Evolutionary conservation across 2,113 vertebrate genomes (phyloP).

Genomic region (Dicaeum eximium): DNA sequence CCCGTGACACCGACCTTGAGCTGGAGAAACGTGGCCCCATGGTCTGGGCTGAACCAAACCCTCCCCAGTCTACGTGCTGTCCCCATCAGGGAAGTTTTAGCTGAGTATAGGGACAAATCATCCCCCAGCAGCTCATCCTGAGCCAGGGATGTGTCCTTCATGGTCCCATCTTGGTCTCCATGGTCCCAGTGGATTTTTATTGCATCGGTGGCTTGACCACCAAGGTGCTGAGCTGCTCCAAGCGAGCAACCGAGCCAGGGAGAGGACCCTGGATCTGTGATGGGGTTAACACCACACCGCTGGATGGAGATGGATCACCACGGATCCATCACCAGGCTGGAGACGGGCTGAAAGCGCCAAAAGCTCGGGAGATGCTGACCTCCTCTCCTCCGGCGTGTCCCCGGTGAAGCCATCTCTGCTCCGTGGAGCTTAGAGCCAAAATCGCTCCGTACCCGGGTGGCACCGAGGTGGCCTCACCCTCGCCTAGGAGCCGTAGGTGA

Average conservation of each 20-base stretch:
- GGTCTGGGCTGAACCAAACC: neutral
- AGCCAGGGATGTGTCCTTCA: neutral
- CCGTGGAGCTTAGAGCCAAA: rapidly evolving
- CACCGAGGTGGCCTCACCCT: rapidly evolving
- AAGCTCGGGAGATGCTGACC: neutral
- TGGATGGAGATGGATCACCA: neutral
- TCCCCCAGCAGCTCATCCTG: neutral
- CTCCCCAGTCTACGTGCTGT: neutral
- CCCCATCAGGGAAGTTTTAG: neutral
- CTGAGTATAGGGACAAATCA: neutral
- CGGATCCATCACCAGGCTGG: neutral
- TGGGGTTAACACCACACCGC: neutral
- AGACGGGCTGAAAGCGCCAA: neutral
- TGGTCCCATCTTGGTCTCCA: neutral
- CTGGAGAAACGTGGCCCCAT: rapidly evolving
- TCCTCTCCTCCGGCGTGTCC: neutral
- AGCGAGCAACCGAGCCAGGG: neutral
- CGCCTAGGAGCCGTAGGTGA: neutral
- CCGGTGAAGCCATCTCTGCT: neutral
- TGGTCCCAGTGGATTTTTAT: neutral
- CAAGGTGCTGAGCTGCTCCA: neutral
- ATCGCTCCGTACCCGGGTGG: rapidly evolving
- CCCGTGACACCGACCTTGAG: rapidly evolving
- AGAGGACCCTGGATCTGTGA: neutral
- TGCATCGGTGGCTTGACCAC: neutral